These are phyloP conservation scores for Helogale parvula DNA, from an alignment of 2,113 vertebrate species.

Conservation along the genomic window DNA sequence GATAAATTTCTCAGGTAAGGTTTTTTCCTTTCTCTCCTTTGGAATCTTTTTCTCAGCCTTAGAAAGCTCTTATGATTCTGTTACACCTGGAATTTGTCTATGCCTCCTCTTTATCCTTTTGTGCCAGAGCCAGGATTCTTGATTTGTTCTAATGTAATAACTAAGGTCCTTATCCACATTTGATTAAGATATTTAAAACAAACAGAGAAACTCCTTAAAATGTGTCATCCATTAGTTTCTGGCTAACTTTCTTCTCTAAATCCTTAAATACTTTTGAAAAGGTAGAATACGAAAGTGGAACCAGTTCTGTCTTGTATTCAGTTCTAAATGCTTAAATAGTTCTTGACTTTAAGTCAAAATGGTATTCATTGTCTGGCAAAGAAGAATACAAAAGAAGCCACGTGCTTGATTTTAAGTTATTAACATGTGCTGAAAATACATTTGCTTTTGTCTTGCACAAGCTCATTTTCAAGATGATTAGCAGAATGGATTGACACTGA, in stretches of 20 bases:
- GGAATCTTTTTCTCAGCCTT: conserved; percentile 1
- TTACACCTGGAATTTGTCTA: background rate
- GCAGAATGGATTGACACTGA: background rate
- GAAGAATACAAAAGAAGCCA: background rate
- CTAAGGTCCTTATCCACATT: background rate
- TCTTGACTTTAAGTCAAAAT: conserved; percentile 27
- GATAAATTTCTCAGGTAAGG: background rate
- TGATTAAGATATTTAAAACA: conserved; percentile 2
- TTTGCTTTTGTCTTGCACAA: conserved; percentile 14
- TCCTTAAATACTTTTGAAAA: background rate
- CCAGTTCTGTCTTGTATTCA: background rate
- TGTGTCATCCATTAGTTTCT: background rate
- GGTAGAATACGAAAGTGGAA: background rate
- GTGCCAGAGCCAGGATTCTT: background rate
- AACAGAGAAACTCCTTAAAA: background rate
- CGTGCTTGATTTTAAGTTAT: background rate
- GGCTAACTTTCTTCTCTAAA: background rate
- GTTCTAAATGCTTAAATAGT: conserved; percentile 22
- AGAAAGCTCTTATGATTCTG: background rate
- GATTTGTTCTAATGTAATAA: background rate
- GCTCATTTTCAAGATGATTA: conserved; percentile 35
- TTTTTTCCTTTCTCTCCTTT: background rate
- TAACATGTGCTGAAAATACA: background rate
- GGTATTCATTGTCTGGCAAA: background rate
- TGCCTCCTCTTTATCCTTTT: background rate